These are phyloP conservation scores for Aphrophora alni DNA, from an alignment of 2,888 invertebrate genomes.

Conservation along the genomic window DNA sequence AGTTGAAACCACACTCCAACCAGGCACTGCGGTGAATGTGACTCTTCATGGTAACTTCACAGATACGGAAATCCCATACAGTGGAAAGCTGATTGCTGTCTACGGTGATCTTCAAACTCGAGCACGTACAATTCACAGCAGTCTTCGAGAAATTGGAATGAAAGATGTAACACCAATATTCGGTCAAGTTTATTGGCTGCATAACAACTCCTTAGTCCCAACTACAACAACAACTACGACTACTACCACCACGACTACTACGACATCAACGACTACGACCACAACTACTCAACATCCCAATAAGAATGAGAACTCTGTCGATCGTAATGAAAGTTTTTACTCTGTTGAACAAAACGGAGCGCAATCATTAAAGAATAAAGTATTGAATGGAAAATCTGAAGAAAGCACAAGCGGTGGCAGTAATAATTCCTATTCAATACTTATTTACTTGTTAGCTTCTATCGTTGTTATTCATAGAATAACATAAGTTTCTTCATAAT, in stretches of 20 bases:
- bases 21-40: constrained; percentile 83
- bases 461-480: neutral
- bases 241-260: constrained; percentile 57
- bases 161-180: constrained; percentile 73
- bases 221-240: constrained; percentile 72
- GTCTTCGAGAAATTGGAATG: constrained; percentile 69
- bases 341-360: neutral
- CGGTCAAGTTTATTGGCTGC: constrained; percentile 76
- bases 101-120: constrained; percentile 69
- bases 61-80: constrained; percentile 76
- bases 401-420: neutral
- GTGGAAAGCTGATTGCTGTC: constrained; percentile 71
- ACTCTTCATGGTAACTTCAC: constrained; percentile 77
- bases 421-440: neutral
- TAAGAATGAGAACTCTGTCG: neutral
- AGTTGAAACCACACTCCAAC: constrained; percentile 70
- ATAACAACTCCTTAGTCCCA: constrained; percentile 78
- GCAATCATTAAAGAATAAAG: neutral
- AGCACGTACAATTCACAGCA: constrained; percentile 67
- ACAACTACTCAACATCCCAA: constrained; percentile 53
- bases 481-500: neutral
- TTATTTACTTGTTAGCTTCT: neutral
- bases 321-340: neutral
- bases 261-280: constrained; percentile 59
- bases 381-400: neutral